Conservation (phyloP, 2,113 vertebrate species). For the Melanerpes formicivorus region DNA sequence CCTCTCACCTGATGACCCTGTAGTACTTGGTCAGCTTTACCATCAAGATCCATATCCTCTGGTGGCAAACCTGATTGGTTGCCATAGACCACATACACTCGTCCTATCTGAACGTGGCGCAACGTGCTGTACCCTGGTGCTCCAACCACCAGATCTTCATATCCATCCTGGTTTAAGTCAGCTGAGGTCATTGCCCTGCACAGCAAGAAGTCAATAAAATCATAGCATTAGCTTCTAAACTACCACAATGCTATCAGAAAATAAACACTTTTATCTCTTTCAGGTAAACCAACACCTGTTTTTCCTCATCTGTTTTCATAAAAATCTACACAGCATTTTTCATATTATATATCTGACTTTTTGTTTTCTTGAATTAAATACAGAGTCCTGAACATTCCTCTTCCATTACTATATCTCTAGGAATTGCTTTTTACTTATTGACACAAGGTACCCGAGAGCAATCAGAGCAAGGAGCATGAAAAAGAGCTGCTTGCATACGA, state of each 20-base stretch:
- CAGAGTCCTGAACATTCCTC: background rate
- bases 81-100: conserved; percentile 77
- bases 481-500: background rate
- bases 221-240: background rate
- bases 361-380: background rate
- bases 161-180: conserved; percentile 79
- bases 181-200: conserved; percentile 74
- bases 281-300: background rate
- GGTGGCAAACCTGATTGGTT: conserved; percentile 71
- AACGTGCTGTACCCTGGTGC: conserved; percentile 77
- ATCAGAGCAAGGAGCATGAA: background rate
- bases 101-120: conserved; percentile 71
- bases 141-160: conserved; percentile 73
- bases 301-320: background rate
- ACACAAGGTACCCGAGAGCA: background rate
- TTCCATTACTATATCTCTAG: background rate
- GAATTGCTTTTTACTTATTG: background rate
- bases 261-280: background rate
- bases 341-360: background rate
- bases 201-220: background rate
- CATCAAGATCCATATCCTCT: conserved; percentile 74
- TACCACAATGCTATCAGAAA: background rate
- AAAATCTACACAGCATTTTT: background rate
- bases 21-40: conserved; percentile 68
- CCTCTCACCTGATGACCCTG: conserved; percentile 73